These are phyloP conservation scores for Hyposoter didymator DNA, from an alignment of 2,888 invertebrate species.

Conservation along the genomic window DNA sequence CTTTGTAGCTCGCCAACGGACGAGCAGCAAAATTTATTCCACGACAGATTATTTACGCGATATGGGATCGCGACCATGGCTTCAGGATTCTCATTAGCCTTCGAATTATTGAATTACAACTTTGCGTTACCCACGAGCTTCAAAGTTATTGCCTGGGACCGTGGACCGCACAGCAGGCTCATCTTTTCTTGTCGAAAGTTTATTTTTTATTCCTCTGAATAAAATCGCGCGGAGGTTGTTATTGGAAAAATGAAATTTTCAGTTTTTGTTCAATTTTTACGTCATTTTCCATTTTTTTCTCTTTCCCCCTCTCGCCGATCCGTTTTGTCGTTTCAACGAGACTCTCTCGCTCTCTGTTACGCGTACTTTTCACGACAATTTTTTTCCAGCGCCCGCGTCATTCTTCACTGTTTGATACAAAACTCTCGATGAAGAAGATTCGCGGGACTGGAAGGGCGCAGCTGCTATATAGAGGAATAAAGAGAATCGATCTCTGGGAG, in stretches of 20 bases:
- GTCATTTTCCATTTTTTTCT: background rate
- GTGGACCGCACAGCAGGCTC: too few species aligned
- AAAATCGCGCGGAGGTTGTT: too few species aligned
- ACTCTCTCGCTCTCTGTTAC: background rate
- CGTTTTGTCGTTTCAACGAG: background rate
- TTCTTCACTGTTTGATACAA: constrained; percentile 26
- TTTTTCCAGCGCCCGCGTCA: constrained; percentile 21
- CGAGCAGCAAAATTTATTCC: constrained; percentile 4
- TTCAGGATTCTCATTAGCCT: background rate
- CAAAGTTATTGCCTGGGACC: too few species aligned
- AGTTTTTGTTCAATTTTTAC: background rate
- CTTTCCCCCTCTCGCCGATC: background rate
- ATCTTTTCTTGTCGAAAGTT: too few species aligned
- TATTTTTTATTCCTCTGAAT: background rate
- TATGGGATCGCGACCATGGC: background rate
- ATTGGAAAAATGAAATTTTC: background rate
- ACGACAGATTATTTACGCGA: constrained; percentile 19
- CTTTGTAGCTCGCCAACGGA: background rate
- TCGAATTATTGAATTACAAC: background rate
- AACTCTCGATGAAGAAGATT: constrained; percentile 5
- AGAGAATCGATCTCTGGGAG: constrained; percentile 45
- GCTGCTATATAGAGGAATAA: constrained; percentile 18
- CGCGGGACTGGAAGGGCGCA: constrained; percentile 21
- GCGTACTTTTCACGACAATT: constrained; percentile 34
- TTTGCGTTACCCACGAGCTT: background rate